A percentile compares a stretch with the other conserved stretches of the same genome.
Evolutionary conservation across 2,888 invertebrate species (phyloP).

Genomic region (Pachymerium ferrugineum): DNA sequence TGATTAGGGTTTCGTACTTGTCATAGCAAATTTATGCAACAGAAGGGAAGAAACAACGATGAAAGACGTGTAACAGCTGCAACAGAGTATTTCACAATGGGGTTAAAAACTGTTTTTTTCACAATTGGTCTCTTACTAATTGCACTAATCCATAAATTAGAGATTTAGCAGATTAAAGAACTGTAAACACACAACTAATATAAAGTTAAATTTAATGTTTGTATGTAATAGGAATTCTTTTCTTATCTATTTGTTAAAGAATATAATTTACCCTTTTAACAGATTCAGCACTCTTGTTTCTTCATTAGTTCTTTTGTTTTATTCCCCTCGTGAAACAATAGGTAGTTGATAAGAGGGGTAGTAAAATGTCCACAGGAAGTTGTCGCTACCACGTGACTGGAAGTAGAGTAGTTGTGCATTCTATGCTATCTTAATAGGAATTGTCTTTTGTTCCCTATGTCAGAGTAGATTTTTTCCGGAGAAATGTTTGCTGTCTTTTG

Average conservation of each 20-base stretch:
- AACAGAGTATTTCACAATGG: background rate
- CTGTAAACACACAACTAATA: background rate
- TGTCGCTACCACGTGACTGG: constrained; percentile 1
- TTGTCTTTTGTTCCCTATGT: constrained; percentile 1
- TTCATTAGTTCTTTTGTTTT: constrained; percentile 9
- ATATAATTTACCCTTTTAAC: background rate
- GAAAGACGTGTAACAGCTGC: constrained; percentile 18
- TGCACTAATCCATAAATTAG: constrained; percentile 9
- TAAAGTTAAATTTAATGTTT: too few species aligned
- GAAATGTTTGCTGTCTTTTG: constrained; percentile 11
- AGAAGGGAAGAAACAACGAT: background rate
- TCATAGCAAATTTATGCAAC: background rate
- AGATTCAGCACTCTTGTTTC: constrained; percentile 16
- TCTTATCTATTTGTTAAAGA: background rate
- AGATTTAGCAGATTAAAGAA: background rate
- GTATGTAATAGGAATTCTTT: too few species aligned
- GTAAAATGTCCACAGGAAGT: constrained; percentile 21
- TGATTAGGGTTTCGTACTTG: background rate
- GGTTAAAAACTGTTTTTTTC: background rate
- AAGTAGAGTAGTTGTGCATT: background rate
- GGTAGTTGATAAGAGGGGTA: constrained; percentile 18
- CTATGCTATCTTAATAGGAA: constrained; percentile 15
- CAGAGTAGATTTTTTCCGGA: background rate
- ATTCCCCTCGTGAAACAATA: constrained; percentile 17
- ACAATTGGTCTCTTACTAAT: background rate